These are phyloP conservation scores for Trichonephila clavata DNA, from an alignment of 1,140 invertebrate species.

Conservation along the genomic window DNA sequence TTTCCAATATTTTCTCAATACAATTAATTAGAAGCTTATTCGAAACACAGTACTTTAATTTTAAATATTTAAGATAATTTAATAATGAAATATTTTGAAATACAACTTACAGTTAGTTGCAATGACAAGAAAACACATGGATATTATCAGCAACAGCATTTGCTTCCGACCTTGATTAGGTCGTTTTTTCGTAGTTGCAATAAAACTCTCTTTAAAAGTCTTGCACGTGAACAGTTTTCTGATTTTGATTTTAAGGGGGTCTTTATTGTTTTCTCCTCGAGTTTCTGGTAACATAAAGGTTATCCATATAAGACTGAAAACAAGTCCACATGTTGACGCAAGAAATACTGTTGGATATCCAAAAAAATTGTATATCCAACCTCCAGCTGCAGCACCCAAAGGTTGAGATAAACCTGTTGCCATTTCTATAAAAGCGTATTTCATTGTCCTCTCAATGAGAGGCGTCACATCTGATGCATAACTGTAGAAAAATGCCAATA, in stretches of 20 bases:
- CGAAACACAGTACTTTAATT: too few relatives aligned
- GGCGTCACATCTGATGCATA: slow-evolving; percentile 59
- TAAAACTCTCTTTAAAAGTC: slow-evolving; percentile 66
- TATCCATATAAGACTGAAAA: slow-evolving; percentile 44
- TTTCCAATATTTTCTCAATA: too few relatives aligned
- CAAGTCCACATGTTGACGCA: slow-evolving; percentile 33
- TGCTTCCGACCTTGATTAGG: slow-evolving; percentile 62
- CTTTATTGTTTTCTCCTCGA: slow-evolving; percentile 25
- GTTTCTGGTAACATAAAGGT: slow-evolving; percentile 50
- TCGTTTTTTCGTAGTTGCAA: slow-evolving; percentile 46
- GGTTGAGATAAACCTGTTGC: slow-evolving; percentile 30
- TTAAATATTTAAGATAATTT: too few relatives aligned
- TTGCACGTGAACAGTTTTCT: slow-evolving; percentile 53
- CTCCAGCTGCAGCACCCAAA: slow-evolving; percentile 49
- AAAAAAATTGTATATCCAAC: slow-evolving; percentile 62
- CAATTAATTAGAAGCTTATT: too few relatives aligned
- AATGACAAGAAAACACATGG: slow-evolving; percentile 69
- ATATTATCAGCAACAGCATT: slow-evolving; percentile 50
- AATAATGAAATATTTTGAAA: too few relatives aligned
- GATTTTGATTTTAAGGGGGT: background rate
- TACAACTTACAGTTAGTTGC: slow-evolving; percentile 65
- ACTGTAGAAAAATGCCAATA: slow-evolving; percentile 64
- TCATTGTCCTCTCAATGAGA: slow-evolving; percentile 21
- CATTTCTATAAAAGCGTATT: slow-evolving; percentile 72
- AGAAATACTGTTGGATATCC: slow-evolving; percentile 62